Evolutionary conservation across 1,140 invertebrate genomes (phyloP), one percentile per base, ranked within the genome.

Genomic region (Drosophila kurseongensis): DNA sequence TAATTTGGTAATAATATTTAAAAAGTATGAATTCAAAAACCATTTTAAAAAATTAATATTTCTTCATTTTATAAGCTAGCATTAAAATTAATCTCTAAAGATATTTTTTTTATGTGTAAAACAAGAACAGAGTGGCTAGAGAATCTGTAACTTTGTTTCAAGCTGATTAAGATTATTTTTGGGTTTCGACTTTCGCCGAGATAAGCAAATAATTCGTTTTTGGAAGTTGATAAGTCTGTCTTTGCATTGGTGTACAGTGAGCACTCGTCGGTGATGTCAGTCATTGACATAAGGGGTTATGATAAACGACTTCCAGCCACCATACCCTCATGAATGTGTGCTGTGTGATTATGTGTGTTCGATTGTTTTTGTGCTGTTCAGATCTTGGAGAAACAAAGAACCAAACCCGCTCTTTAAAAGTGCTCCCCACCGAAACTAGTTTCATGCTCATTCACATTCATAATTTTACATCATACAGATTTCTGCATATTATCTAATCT

Each of bases 101-200:
- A 23, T 32, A 5, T 10, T 6, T 12, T 10, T 51, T 47, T 55
- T 16, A 9, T 12, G 47, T 67, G 59, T 42, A 32, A 7, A 42
- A 55, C 29, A 38, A 72, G 36, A 55, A 38, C 40, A 29, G 41
- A 38, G 60, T 51, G 16, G 8, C 9, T 13, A 23, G 23, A 40
- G 27, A 63, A 45, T 75, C 59, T 50, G 51, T 54, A 75, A 66
- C 50, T 67, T 47, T 35, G 45, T 48, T 67, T 67, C 40, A 50
- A 58, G 75, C 83, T 83, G 80, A 89, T 89, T 78, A 67, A 40
- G 71, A 74, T 76, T 54, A 38, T 60, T 56, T 51, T 74, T 44
- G 52, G 44, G 32, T 81, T 51, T 78, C 75, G 57, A 51, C 61
- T 67, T 75, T 75, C 56, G 84, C 85, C 79, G 57, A 75, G 84